Base-by-base conservation (phyloP, 2,797 vertebrate species). In the Babyrousa celebensis region DNA sequence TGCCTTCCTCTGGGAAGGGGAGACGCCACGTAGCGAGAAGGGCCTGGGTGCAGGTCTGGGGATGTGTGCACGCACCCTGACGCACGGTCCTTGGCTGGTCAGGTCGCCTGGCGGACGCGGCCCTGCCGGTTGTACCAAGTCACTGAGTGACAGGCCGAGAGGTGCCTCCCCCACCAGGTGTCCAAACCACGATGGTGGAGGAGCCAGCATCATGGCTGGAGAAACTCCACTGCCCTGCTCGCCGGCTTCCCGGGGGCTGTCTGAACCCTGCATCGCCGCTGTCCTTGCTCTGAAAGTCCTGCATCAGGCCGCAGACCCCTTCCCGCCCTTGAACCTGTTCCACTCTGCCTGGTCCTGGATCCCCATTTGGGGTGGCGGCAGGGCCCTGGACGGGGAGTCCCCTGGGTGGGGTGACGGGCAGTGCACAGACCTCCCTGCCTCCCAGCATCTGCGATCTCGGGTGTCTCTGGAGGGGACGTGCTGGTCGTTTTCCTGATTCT, bases 381-480 rank as follows among this genome's bases (percentile, higher is more conserved):
- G 36, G 36, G 36, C 36, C 36, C 36, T 36, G 36, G 36, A 4
- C 6, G 84, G 27, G 32, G 32, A 21, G 23, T 12, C 40, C n/a
- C 16, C 32, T 11, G 0, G 15, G 65, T 1, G 2, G 40, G 27
- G 5, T 6, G 3, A 0, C 1, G 32, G 56, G 15, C 12, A 5
- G 29, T 1, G 12, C 3, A 0, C 36, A 36, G n/a, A 8, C 36
- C 12, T 27, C 0, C 1, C 1, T 16, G 23, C 58, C 60, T 60
- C 23, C 29, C 27, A 5, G 20, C 3, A 1, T 25, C n/a, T 58
- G n/a, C 18, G 3, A 17, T 43, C 25, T 29, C 40, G 14, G 60
- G 1, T 1, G 0, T 68, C 1, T 0, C 52, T 9, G 27, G 25
- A 56, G 27, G 25, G 6, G 0, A 0, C 0, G 5, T 12, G 3